Conservation (phyloP, 1,140 invertebrate species). For the Drosophila kanapiae region DNA sequence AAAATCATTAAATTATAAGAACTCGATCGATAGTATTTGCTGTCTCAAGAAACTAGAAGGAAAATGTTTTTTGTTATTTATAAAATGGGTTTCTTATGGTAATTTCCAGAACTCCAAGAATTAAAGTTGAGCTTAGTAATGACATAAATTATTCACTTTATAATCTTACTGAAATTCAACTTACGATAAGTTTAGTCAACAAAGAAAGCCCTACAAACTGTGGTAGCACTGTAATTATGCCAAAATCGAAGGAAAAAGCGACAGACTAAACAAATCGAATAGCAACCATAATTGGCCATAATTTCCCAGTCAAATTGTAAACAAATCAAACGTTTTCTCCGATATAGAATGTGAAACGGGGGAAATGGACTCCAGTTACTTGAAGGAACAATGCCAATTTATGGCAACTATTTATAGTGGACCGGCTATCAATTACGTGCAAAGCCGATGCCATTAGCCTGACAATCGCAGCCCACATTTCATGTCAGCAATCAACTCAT, state of each 20-base stretch:
- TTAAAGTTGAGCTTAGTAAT: no score
- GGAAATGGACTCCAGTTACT: neutral
- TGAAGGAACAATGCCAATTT: conserved; percentile 9
- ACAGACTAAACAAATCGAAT: neutral
- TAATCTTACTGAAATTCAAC: neutral
- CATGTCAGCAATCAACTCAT: conserved; percentile 43
- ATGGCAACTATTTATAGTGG: conserved; percentile 27
- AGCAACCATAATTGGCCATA: neutral
- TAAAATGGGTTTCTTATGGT: no score
- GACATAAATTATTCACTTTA: neutral
- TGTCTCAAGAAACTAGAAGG: no score
- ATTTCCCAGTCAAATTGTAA: conserved; percentile 6
- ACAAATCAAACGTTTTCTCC: neutral
- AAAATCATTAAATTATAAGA: no score
- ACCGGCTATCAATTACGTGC: conserved; percentile 35
- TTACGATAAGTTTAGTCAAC: neutral
- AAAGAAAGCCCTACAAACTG: no score
- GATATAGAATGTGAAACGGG: neutral
- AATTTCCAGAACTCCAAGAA: no score
- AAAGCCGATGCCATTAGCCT: conserved; percentile 39
- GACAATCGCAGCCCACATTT: conserved; percentile 39
- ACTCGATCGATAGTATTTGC: no score
- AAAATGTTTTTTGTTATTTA: no score
- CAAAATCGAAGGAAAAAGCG: neutral
- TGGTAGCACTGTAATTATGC: no score